phyloP scores from a whole-genome alignment of 35 echinoderm and acorn worm genomes.

The Hemicentrotus pulcherrimus region DNA sequence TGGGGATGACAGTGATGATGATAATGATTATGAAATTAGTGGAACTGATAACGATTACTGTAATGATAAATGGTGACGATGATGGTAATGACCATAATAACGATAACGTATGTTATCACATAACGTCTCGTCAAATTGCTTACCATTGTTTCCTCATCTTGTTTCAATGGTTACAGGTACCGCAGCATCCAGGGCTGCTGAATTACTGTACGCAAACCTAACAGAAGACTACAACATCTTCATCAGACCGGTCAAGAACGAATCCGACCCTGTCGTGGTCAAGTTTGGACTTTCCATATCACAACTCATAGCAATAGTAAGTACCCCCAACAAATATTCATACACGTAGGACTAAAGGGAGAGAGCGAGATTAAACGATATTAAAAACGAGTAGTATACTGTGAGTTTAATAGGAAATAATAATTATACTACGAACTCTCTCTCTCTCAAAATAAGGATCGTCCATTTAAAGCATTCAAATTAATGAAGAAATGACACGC shows the following conservation, averaged over 20 bases:
- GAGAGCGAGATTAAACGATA: background rate
- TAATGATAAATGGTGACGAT: background rate
- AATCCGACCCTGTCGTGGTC: slow-evolving; percentile 73
- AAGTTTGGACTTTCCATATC: slow-evolving; percentile 89
- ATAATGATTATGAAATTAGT: background rate
- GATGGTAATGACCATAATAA: background rate
- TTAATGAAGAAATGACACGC: no score
- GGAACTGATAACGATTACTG: background rate
- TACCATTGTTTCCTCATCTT: background rate
- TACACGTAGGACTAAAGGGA: background rate
- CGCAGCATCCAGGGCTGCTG: slow-evolving; percentile 69
- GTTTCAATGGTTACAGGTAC: slow-evolving; percentile 44
- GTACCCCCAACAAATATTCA: background rate
- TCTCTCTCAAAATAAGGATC: no score
- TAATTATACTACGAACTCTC: no score
- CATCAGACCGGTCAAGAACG: slow-evolving; percentile 78
- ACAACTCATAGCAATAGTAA: slow-evolving; percentile 91
- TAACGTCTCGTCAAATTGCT: background rate
- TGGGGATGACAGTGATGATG: background rate
- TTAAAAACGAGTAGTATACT: no score
- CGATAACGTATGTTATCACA: no score
- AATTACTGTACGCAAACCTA: slow-evolving; percentile 66
- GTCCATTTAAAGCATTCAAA: no score
- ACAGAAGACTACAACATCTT: slow-evolving; percentile 62
- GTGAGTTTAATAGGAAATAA: no score